Conservation (phyloP, 2,888 invertebrate genomes). For the Pecten maximus region DNA sequence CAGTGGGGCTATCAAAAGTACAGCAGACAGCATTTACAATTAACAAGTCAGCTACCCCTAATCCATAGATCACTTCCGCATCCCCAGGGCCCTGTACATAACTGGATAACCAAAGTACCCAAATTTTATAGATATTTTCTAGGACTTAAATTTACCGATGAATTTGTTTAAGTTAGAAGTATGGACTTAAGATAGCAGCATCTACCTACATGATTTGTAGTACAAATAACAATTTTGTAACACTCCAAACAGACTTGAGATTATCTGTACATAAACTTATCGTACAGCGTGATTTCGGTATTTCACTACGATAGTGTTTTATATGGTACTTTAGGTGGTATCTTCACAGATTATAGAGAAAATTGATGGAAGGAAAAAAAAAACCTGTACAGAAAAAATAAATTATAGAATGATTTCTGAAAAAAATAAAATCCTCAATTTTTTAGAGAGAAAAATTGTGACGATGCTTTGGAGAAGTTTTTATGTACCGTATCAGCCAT, state of each 20-base stretch:
- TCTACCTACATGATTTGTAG: background rate
- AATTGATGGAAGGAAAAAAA: background rate
- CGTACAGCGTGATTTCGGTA: background rate
- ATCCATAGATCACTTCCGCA: background rate
- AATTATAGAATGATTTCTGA: background rate
- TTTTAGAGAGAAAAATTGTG: no score
- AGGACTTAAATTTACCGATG: background rate
- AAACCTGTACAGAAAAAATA: background rate
- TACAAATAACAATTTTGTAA: conserved; percentile 14
- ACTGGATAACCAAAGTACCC: background rate
- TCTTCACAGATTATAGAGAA: background rate
- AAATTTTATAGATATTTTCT: background rate
- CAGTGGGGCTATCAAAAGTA: background rate
- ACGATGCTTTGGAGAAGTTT: no score
- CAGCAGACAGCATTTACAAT: background rate
- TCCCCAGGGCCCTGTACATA: background rate
- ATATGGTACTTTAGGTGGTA: background rate
- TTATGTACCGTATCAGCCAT: no score
- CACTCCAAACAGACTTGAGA: background rate
- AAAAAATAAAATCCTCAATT: background rate
- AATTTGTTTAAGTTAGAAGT: background rate
- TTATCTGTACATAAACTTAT: background rate
- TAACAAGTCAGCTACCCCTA: background rate
- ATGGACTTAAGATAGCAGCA: background rate
- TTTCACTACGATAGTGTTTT: background rate